Percentiles rank a stretch among this genome's conserved stretches.
Conservation (phyloP, 2,797 vertebrate species). For the Halcyon leucocephala region DNA sequence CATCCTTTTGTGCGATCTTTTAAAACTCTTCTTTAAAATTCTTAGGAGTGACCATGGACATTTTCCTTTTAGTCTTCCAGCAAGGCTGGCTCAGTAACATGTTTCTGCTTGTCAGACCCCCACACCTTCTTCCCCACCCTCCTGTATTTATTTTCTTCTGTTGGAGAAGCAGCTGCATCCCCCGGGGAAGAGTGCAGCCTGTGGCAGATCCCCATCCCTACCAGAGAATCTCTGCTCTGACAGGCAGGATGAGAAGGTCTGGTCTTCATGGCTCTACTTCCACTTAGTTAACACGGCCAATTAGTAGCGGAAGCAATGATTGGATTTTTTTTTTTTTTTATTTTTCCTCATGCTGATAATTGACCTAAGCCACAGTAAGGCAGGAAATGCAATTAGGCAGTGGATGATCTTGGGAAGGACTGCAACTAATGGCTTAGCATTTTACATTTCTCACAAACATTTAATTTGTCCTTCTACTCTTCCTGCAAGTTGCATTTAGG, state of each 20-base stretch:
- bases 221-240: neutral
- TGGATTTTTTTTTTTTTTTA: neutral
- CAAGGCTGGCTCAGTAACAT: neutral
- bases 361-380: neutral
- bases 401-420: neutral
- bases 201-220: neutral
- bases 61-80: neutral
- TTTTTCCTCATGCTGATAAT: neutral
- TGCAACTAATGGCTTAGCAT: neutral
- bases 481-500: neutral
- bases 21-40: neutral
- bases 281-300: neutral
- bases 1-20: neutral
- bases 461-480: neutral
- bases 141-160: neutral
- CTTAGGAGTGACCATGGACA: neutral
- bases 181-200: neutral
- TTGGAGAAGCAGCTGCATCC: neutral
- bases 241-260: neutral
- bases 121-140: neutral
- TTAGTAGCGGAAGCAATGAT: neutral
- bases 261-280: neutral
- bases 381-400: slow-evolving; percentile 28
- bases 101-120: slow-evolving; percentile 1
- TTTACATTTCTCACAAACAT: slow-evolving; percentile 22